Base-by-base conservation (phyloP, 2,888 invertebrate genomes). In the Sarcophaga variegata region DNA sequence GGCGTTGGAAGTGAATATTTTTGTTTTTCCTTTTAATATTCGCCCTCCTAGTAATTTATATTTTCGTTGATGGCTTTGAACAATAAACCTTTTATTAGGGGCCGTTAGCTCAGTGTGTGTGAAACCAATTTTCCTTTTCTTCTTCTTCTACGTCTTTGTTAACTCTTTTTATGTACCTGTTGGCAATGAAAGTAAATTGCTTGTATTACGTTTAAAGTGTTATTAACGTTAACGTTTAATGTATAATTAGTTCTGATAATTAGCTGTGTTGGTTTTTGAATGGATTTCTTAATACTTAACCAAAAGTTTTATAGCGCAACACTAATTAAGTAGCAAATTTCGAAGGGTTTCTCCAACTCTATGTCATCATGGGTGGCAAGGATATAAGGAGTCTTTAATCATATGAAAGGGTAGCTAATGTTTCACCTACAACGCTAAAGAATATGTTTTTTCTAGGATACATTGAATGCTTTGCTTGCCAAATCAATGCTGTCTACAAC, bases 1-100 rank as follows among this genome's bases (percentile, higher is more conserved):
- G 47, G 37, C 37, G 8, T 37, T 37, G 37, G 8, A 47, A 47
- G n/a, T 22, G 10, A 67, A 0, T 17, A 1, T 54, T 54, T 54
- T 54, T 17, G 12, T 67, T 45, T 47, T 67, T 67, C 20, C 6
- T 67, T n/a, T 67, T 67, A 67, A 67, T n/a, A 11, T 37, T 37
- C 37, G 10, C 8, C 37, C 37, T 2, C 8, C 6, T 0, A 11
- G 12, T 45, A 67, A 12, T 67, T 67, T 17, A 47, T 37, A 27
- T 66, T 67, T 20, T 20, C 25, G 11, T 11, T n/a, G 37, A 11
- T 11, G 22, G 37, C 45, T n/a, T 67, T 47, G n/a, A 67, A 67
- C 20, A 67, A 67, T 67, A 47, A 47, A 67, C 45, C 47, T 67
- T 67, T 67, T 67, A 67, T 67, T 47, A 67, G 67, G 11, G 4